phyloP scores from a whole-genome alignment of 2,888 invertebrate species.

The Anarsia innoxiella region DNA sequence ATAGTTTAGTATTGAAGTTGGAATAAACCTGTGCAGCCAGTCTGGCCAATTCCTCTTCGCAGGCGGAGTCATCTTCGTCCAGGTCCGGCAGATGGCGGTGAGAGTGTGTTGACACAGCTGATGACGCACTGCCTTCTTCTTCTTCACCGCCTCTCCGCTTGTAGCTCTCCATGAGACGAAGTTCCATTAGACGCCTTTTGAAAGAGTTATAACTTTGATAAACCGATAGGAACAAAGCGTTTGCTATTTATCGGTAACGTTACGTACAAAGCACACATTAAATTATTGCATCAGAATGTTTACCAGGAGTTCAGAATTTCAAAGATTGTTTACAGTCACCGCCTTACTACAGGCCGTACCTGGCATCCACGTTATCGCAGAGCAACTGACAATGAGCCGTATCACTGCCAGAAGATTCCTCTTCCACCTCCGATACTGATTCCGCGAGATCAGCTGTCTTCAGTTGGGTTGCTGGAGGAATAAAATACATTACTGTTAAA shows the following conservation, averaged over 20 bases:
- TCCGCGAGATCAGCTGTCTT: constrained; percentile 69
- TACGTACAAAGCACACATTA: too few relatives aligned
- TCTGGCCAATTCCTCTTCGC: constrained; percentile 88
- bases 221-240: too few relatives aligned
- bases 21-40: constrained; percentile 79
- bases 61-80: constrained; percentile 90
- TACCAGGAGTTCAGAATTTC: too few relatives aligned
- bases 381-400: constrained; percentile 65
- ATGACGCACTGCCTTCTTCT: constrained; percentile 89
- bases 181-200: constrained; percentile 80
- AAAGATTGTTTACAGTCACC: too few relatives aligned
- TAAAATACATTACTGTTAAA: too few relatives aligned
- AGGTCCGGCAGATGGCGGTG: constrained; percentile 95
- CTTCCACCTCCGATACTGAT: constrained; percentile 78
- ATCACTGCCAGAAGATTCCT: constrained; percentile 75
- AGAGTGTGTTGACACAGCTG: constrained; percentile 90
- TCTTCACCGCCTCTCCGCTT: constrained; percentile 76
- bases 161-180: constrained; percentile 69
- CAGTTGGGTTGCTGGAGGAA: constrained; percentile 51
- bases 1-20: too few relatives aligned
- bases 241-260: too few relatives aligned
- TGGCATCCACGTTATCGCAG: constrained; percentile 66
- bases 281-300: too few relatives aligned
- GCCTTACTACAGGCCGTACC: too few relatives aligned
- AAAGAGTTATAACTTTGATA: too few relatives aligned